Evolutionary conservation across 1,140 invertebrate genomes (phyloP).

Genomic region (Yoshiicerus persimilis): DNA sequence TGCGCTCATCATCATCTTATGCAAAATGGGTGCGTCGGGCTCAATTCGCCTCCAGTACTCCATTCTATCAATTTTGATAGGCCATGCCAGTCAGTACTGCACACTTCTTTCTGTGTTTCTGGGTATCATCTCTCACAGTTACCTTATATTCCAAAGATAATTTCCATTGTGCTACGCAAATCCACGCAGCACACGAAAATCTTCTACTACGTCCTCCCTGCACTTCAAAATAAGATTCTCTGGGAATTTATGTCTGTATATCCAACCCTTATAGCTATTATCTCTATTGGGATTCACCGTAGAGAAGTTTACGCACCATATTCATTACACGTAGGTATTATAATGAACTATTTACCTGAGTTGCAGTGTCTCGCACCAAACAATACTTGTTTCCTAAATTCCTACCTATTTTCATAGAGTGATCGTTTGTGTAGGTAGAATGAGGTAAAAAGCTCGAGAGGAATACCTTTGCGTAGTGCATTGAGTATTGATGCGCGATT

Average conservation of each 20-base stretch:
- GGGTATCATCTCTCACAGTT: not conserved
- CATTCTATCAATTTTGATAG: not conserved
- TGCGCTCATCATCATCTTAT: not conserved
- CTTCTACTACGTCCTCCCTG: not conserved
- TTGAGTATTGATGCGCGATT: not conserved
- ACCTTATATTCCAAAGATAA: not conserved
- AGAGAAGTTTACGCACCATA: no score
- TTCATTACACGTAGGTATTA: no score
- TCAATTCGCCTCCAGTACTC: not conserved
- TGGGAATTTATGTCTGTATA: not conserved
- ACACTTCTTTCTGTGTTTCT: not conserved
- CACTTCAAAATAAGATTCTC: not conserved
- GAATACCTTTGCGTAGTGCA: not conserved
- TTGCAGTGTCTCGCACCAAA: no score
- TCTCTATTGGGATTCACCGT: no score
- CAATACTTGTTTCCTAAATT: no score
- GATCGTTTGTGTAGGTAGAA: no score
- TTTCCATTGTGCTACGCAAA: not conserved
- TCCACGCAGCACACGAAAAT: not conserved
- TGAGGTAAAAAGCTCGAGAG: not conserved
- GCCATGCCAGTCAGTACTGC: not conserved
- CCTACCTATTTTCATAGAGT: no score
- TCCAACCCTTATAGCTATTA: not conserved
- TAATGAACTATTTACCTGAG: no score
- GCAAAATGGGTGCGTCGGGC: not conserved